Base-by-base conservation (phyloP, 2,113 vertebrate genomes). In the Peromyscus californicus region DNA sequence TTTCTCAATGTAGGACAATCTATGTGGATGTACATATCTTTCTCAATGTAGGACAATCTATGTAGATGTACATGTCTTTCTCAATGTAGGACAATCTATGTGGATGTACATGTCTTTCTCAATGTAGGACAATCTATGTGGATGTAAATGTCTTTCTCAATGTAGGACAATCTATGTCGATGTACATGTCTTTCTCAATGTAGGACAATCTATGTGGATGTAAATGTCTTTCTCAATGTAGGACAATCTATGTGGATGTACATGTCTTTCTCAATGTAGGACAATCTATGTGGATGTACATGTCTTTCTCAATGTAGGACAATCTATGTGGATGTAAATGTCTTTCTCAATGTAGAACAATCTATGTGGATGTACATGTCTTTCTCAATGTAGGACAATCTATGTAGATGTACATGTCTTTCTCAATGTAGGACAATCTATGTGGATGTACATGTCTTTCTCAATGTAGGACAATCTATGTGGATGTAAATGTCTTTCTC, bases 211-310 rank as follows among this genome's bases (percentile, higher is more conserved):
- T 57, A 57, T 57, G 57, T 57, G 16, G 57, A 57, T 57, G 59
- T 1, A 0, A 1, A 0, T 36, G 75, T 65, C 59, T 87, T 85
- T 48, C 13, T 36, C 7, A 48, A 9, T 7, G 33, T 1, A 22
- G 1, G 51, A 16, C 33, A 33, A 92, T 48, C 54, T 67, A 42
- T 45, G 59, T 85, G 80, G 21, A 16, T 29, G 15, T 17, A 57
- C 57, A 1, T 45, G 67, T 75, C 16, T 94, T 51, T 75, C 36
- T 39, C 70, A 65, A 31, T 17, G 9, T 1, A 22, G 1, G 51
- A 16, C 33, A 33, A 90, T 48, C 54, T 67, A 42, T 45, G 59
- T 85, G 80, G 21, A 16, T 29, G 59, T 1, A 0, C 2, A 0
- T 36, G 75, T 65, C 59, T 87, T 85, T 48, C 13, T 36, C 7